Percentiles rank a stretch among this genome's conserved stretches.
phyloP scores from a whole-genome alignment of 2,113 vertebrate species.

The Camelus dromedarius region DNA sequence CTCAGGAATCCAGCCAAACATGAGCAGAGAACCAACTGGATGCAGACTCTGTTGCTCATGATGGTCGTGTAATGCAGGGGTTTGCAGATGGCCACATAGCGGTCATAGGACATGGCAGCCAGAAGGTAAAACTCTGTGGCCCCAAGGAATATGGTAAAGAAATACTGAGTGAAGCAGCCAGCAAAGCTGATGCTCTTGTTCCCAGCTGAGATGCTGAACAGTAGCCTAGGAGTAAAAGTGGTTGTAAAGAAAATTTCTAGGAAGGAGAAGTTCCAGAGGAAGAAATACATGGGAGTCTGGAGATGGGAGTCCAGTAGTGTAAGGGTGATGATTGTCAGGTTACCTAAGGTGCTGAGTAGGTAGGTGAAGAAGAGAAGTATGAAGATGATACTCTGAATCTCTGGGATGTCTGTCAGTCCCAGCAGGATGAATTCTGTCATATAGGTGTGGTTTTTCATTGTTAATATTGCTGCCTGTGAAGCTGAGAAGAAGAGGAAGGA shows the following conservation, averaged over 20 bases:
- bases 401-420: conserved; percentile 27
- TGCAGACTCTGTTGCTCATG: conserved; percentile 69
- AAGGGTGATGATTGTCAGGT: conserved; percentile 62
- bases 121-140: conserved; percentile 74
- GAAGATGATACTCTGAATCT: conserved; percentile 15
- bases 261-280: conserved; percentile 70
- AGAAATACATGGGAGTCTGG: conserved; percentile 71
- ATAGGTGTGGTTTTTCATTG: conserved; percentile 53
- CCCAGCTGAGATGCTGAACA: conserved; percentile 52
- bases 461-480: background rate
- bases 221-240: conserved; percentile 56
- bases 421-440: conserved; percentile 52
- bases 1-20: conserved; percentile 59
- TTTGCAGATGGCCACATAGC: conserved; percentile 77
- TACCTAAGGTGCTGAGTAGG: conserved; percentile 51
- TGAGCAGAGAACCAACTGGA: conserved; percentile 62
- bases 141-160: conserved; percentile 65
- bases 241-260: conserved; percentile 74
- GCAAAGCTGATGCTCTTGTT: conserved; percentile 60
- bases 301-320: conserved; percentile 51
- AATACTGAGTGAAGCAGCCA: conserved; percentile 75
- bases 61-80: conserved; percentile 73
- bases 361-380: conserved; percentile 65
- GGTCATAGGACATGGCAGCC: conserved; percentile 81
- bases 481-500: background rate